Evolutionary conservation across 2,797 vertebrate genomes (phyloP), one percentile per base, ranked within the genome.

Genomic region (Scomberomorus guttatus): DNA sequence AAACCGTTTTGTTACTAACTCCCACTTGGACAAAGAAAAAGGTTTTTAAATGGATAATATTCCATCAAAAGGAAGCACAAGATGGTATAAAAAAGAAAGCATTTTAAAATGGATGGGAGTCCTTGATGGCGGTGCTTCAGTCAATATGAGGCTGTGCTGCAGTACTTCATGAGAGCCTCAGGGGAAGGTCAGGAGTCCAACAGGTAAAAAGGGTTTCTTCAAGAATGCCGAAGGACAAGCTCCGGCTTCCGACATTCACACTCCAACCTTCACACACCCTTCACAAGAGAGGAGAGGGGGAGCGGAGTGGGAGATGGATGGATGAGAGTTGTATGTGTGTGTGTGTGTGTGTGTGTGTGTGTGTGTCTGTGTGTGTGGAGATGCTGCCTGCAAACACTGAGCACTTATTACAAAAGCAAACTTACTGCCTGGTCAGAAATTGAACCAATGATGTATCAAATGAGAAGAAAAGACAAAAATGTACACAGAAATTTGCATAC

Each of bases 391-490:
- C 58, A 76, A 77, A 56, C 24, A 29, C 4, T 46, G 17, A 61
- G 68, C 29, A 32, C 32, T 55, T 68, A 57, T 54, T 75, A 52
- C 17, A 68, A 65, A 64, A 66, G 24, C 67, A 72, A 65, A 79
- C 50, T 74, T 51, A 1, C 9, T 0, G 42, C 58, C 24, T 22
- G 39, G 29, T 62, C 65, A 68, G 62, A 77, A 72, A 75, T 51
- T 55, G 44, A 88, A 82, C 62, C 63, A 58, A 59, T 64, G 67
- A 71, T 78, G 77, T 75, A 75, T 84, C 59, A 82, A 84, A 86
- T 80, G 66, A 74, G 54, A n/a, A 58, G 17, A 57, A 50, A 27
- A 20, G 2, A 51, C 52, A 51, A 27, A 71, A 58, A 51, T 42
- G 58, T 24, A 56, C 46, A 25, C 4, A 34, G 44, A 80, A 68